Percentiles rank a stretch among this genome's conserved stretches.
These are phyloP conservation scores for Butorides virescens DNA, from an alignment of 2,113 vertebrate genomes.

Conservation along the genomic window DNA sequence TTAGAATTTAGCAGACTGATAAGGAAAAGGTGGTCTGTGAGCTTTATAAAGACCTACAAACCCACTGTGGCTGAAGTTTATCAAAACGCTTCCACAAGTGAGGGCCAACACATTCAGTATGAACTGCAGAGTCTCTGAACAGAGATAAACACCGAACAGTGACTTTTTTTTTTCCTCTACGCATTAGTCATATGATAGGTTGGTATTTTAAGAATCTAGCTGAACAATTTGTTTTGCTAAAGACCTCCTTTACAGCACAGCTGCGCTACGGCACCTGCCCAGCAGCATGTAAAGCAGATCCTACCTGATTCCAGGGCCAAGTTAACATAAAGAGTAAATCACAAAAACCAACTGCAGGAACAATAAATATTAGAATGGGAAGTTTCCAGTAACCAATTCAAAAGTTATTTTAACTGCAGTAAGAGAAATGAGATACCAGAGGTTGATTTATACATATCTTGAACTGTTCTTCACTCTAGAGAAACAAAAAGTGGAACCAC, in stretches of 20 bases:
- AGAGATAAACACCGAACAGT: not conserved
- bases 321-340: rapidly evolving
- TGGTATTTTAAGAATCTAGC: not conserved
- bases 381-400: not conserved
- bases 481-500: not conserved
- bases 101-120: not conserved
- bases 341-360: not conserved
- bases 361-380: not conserved
- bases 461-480: not conserved
- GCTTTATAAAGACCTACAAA: not conserved
- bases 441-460: not conserved
- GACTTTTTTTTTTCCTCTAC: not conserved
- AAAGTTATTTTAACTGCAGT: not conserved
- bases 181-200: too few species aligned
- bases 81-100: not conserved
- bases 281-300: not conserved
- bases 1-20: not conserved
- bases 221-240: not conserved
- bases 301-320: not conserved
- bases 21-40: not conserved
- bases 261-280: not conserved
- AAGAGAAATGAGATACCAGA: not conserved
- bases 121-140: not conserved
- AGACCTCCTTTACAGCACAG: not conserved
- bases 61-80: not conserved